These are phyloP conservation scores for Venusia cambrica DNA, from an alignment of 2,888 invertebrate genomes.

Conservation along the genomic window DNA sequence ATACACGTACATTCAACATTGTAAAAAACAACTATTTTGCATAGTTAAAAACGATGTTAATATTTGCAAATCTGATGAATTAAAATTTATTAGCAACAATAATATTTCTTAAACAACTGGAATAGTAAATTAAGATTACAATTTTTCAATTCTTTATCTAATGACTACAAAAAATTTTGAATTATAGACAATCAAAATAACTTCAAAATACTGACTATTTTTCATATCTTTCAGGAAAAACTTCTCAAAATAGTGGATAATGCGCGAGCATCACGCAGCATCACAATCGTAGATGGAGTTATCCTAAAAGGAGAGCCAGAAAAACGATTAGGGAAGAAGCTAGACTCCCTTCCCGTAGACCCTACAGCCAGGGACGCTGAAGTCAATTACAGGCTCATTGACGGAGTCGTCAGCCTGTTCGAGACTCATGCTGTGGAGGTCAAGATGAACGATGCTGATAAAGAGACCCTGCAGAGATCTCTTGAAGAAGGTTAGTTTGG, in stretches of 20 bases:
- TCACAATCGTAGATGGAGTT: slow-evolving; percentile 84
- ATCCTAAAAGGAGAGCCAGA: slow-evolving; percentile 78
- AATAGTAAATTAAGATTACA: no score
- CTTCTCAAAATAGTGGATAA: slow-evolving; percentile 86
- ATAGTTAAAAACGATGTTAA: no score
- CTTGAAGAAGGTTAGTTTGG: slow-evolving; percentile 90
- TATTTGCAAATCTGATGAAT: no score
- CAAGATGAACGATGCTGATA: slow-evolving; percentile 87
- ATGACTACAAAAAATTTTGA: no score
- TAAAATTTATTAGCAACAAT: no score
- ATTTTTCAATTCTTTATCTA: slow-evolving; percentile 9
- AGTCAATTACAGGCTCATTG: slow-evolving; percentile 86
- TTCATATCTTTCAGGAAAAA: slow-evolving; percentile 84
- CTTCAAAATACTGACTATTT: no score
- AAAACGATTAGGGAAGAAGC: slow-evolving; percentile 76
- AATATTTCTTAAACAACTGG: no score
- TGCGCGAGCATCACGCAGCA: slow-evolving; percentile 58
- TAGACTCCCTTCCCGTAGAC: slow-evolving; percentile 86
- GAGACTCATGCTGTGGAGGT: slow-evolving; percentile 90
- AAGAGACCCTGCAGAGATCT: slow-evolving; percentile 88
- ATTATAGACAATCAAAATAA: no score
- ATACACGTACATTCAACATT: no score
- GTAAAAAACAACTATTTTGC: no score
- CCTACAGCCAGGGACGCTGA: slow-evolving; percentile 86
- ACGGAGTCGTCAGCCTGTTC: slow-evolving; percentile 87